Base-by-base conservation (phyloP, 2,888 invertebrate genomes). In the Ditula angustiorana region DNA sequence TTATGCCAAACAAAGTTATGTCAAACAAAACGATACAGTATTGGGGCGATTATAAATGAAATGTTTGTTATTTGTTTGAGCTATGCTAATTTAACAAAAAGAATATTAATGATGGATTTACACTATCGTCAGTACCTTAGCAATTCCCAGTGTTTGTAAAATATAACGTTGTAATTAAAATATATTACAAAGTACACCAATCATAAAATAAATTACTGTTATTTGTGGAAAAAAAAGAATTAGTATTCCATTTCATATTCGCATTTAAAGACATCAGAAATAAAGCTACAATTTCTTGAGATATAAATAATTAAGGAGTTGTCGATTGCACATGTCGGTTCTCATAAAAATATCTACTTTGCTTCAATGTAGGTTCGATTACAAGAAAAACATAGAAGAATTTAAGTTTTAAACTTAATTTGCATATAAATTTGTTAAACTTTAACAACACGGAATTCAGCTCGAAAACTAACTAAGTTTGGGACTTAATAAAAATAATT, bases 291-390 rank as follows among this genome's bases (percentile, higher is more conserved):
- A 21, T 61, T 55, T 26, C 19, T 53, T 24, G 24, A 10, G 4
- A 2, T 8, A 21, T 55, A 8, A 35, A 24, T 47, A 35, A 61
- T 55, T 35, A 61, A 46, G 5, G 24, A 8, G n/a, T 16, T 46
- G 53, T 46, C 33, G 46, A 26, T 55, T 47, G 35, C 46, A 55
- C 33, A 35, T 47, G 46, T 7, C n/a, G 19, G 19, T 55, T 55
- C 46, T 19, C 46, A 61, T 26, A 55, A 35, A 61, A 33, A 5
- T 1, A 2, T 8, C 26, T 16, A 11, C 5, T n/a, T 46, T n/a
- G n/a, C n/a, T 46, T 46, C 11, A n/a, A 0, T n/a, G 44, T 19
- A 41, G 26, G 26, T 3, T 26, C 5, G 26, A 26, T 10, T 10
- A 30, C 8, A 13, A 16, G 16, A 7, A 33, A 16, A 16, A 33